Conservation (phyloP, 2,113 vertebrate genomes). For the Gasterosteus nipponicus region DNA sequence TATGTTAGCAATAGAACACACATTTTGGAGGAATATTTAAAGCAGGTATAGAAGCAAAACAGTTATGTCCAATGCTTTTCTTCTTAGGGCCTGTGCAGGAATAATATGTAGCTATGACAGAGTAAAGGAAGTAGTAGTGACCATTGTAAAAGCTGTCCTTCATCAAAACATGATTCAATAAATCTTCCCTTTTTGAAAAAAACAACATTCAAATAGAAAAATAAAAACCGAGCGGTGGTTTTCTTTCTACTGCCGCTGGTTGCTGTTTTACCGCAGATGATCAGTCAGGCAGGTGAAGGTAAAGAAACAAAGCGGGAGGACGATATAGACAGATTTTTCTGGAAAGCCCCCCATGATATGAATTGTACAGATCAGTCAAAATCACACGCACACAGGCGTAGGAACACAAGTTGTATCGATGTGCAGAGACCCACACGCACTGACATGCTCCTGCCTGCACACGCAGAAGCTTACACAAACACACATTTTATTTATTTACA, state of each 20-base stretch:
- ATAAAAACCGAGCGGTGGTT: conserved; percentile 24
- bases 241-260: conserved; percentile 12
- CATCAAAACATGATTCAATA: not conserved
- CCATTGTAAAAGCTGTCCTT: not conserved
- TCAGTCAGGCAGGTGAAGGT: conserved; percentile 50
- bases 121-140: not conserved
- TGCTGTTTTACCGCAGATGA: conserved; percentile 28
- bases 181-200: conserved; percentile 14
- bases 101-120: not conserved
- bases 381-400: conserved; percentile 7
- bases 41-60: not conserved
- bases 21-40: not conserved
- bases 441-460: conserved; percentile 50
- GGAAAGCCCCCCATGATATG: conserved; percentile 58
- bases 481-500: conserved; percentile 69
- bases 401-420: conserved; percentile 4
- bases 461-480: conserved; percentile 66
- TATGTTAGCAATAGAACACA: not conserved
- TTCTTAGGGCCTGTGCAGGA: not conserved
- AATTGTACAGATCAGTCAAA: conserved; percentile 29
- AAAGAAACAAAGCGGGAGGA: conserved; percentile 29
- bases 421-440: conserved; percentile 52
- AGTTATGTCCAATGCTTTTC: not conserved
- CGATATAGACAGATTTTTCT: conserved; percentile 23
- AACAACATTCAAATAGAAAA: conserved; percentile 45